A percentile compares a stretch with the other conserved stretches of the same genome.
These are phyloP conservation scores for Pipa parva DNA, from an alignment of 2,113 vertebrate genomes.

Conservation along the genomic window DNA sequence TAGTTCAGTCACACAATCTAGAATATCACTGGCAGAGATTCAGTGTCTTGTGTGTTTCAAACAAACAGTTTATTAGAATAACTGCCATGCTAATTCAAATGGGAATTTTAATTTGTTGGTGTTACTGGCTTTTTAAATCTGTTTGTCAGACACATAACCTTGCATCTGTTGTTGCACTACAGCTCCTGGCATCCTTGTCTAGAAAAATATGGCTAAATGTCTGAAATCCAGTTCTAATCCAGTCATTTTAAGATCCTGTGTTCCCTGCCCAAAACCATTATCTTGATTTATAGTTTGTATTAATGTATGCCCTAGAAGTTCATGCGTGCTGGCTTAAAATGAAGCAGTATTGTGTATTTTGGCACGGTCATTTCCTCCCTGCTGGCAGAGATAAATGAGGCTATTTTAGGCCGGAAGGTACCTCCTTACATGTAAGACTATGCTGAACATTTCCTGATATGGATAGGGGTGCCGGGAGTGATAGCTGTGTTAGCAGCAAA, in stretches of 20 bases:
- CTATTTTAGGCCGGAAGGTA: not conserved
- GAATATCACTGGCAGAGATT: no score
- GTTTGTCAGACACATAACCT: no score
- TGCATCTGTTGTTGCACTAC: no score
- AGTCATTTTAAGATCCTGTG: not conserved
- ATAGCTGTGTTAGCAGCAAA: not conserved
- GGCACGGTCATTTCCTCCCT: slow-evolving; percentile 12
- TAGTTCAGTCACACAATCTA: no score
- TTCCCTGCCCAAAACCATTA: no score
- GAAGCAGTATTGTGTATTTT: not conserved
- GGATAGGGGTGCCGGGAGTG: not conserved
- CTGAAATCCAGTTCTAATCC: not conserved
- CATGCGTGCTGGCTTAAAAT: not conserved
- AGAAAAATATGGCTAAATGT: not conserved
- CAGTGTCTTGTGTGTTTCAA: no score
- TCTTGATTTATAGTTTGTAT: no score
- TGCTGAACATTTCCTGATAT: slow-evolving; percentile 17
- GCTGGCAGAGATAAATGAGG: slow-evolving; percentile 3
- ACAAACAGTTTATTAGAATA: no score
- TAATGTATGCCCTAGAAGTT: not conserved
- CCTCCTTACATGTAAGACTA: not conserved
- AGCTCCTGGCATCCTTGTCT: no score
- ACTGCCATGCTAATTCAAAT: no score
- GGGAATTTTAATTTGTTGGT: no score
- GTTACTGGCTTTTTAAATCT: no score